phyloP scores from a whole-genome alignment of 1,140 invertebrate genomes.

The Tetraneura akinire region DNA sequence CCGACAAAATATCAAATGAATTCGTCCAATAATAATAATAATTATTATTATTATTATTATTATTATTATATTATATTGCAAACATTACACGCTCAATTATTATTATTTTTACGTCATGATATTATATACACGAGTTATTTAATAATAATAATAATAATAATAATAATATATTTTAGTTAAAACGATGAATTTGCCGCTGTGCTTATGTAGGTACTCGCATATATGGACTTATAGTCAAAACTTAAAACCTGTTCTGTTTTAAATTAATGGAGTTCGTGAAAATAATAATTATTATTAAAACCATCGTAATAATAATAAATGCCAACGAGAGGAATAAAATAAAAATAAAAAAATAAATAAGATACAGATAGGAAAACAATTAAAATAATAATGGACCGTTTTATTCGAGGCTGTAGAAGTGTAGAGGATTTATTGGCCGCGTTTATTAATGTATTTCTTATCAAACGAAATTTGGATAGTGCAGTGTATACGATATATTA shows the following conservation, averaged over 20 bases:
- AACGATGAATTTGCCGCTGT: not conserved
- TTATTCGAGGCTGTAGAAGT: not conserved
- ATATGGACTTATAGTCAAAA: not conserved
- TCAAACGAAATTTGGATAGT: not conserved
- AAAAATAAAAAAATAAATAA: constrained; percentile 2
- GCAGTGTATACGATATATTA: not conserved
- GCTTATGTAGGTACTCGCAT: too few species aligned
- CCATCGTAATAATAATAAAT: too few species aligned
- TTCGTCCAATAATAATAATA: too few species aligned
- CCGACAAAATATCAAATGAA: not conserved
- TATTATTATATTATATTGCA: not conserved
- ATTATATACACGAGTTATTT: not conserved
- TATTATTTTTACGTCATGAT: too few species aligned
- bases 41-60: too few species aligned
- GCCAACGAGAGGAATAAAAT: not conserved
- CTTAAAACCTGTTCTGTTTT: constrained; percentile 6
- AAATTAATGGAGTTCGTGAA: not conserved
- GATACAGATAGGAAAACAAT: not conserved
- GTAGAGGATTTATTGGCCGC: constrained; percentile 22
- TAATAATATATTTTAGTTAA: not conserved
- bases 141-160: not conserved
- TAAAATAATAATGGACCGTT: constrained; percentile 2
- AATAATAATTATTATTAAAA: constrained; percentile 29
- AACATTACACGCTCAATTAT: too few species aligned
- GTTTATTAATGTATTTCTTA: not conserved